Percentiles rank a stretch among this genome's conserved stretches.
Evolutionary conservation across 2,888 invertebrate species (phyloP).

Genomic region (Argyresthia goedartella): DNA sequence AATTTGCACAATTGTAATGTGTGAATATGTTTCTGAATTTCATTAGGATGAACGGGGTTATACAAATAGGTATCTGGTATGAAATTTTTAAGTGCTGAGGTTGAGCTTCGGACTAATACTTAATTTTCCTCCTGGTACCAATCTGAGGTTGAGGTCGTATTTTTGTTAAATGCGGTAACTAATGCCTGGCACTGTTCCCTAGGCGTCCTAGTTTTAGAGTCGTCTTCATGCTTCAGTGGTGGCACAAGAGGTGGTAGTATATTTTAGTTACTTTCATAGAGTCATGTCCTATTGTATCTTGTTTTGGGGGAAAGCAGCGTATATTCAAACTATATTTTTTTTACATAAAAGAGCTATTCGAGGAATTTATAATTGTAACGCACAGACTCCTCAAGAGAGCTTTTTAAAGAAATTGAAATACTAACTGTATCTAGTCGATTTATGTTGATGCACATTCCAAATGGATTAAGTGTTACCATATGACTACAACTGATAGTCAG

Average conservation of each 20-base stretch:
- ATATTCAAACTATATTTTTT: constrained; percentile 5
- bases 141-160: constrained; percentile 5
- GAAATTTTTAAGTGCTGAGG: neutral
- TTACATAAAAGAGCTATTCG: no score
- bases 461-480: no score
- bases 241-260: neutral
- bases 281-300: no score
- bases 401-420: no score
- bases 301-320: no score
- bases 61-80: neutral
- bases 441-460: no score
- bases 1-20: constrained; percentile 4
- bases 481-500: no score
- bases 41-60: neutral
- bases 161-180: constrained; percentile 3
- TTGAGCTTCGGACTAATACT: neutral
- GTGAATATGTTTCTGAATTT: constrained; percentile 2
- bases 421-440: no score
- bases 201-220: neutral
- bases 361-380: no score
- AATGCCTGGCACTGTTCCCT: constrained; percentile 4
- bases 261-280: constrained; percentile 1
- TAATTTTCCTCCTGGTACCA: neutral
- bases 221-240: neutral
- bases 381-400: no score